These are phyloP conservation scores for Nomada hirtipes DNA, from an alignment of 2,888 invertebrate genomes.

Conservation along the genomic window DNA sequence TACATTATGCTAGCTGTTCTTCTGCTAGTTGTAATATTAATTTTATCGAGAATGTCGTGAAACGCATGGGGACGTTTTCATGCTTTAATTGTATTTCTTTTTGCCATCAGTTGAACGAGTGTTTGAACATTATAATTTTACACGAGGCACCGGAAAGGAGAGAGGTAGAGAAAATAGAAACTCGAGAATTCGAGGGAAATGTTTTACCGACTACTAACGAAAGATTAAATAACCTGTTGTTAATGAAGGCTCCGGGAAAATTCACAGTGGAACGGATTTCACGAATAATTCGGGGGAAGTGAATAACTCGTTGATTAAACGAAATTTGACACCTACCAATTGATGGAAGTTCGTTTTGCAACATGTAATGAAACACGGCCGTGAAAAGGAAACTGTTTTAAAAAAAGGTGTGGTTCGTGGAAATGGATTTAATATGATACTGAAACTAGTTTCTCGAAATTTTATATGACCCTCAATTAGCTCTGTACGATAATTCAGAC, in stretches of 20 bases:
- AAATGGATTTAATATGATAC: neutral
- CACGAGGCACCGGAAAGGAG: neutral
- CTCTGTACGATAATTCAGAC: no score
- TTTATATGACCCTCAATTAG: neutral
- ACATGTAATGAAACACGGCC: conserved; percentile 1
- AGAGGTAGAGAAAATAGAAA: neutral
- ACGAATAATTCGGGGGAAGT: conserved; percentile 12
- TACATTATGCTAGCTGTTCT: conserved; percentile 51
- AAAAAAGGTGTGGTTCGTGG: neutral
- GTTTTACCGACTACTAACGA: conserved; percentile 15
- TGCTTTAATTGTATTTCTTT: neutral
- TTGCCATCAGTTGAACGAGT: no score
- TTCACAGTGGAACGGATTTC: conserved; percentile 11
- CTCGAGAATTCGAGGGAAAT: neutral
- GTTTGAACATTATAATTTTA: conserved; percentile 26
- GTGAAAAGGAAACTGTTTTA: neutral
- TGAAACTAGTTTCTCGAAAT: neutral
- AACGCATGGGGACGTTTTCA: conserved; percentile 16
- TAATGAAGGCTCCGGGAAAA: conserved; percentile 30
- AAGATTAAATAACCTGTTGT: conserved; percentile 35
- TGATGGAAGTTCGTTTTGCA: neutral
- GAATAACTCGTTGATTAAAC: conserved; percentile 16
- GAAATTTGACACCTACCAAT: conserved; percentile 18
- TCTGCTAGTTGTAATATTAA: conserved; percentile 52
- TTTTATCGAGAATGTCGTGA: conserved; percentile 42